phyloP scores from a whole-genome alignment of 2,797 vertebrate species.

The Myiotriccus ornatus region DNA sequence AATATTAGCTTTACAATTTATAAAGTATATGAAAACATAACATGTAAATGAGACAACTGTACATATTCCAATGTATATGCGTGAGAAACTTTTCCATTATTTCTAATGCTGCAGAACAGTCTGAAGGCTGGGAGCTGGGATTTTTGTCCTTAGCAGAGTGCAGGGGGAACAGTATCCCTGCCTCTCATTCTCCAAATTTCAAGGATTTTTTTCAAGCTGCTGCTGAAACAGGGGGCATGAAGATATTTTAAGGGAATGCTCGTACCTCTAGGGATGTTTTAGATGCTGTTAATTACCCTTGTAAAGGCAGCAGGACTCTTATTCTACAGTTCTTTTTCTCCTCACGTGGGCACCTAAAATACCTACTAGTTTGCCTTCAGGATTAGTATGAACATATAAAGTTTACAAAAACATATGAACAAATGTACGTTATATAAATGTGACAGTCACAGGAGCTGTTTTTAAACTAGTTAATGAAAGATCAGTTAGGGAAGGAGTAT shows the following conservation, averaged over 20 bases:
- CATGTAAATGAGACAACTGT: background rate
- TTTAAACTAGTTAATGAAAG: background rate
- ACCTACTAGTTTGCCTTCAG: background rate
- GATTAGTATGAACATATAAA: background rate
- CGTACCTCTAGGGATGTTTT: background rate
- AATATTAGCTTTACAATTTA: background rate
- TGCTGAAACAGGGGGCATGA: background rate
- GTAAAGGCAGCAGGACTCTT: background rate
- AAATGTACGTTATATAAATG: background rate
- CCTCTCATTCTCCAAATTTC: background rate
- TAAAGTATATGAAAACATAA: background rate
- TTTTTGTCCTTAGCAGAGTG: background rate
- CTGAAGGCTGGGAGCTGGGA: background rate
- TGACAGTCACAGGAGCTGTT: background rate
- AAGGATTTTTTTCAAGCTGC: background rate
- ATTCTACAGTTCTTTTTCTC: background rate
- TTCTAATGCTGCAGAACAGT: background rate
- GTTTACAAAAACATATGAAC: background rate
- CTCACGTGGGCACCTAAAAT: background rate
- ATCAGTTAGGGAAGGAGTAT: background rate
- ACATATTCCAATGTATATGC: background rate
- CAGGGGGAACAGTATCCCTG: background rate
- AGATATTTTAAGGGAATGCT: background rate
- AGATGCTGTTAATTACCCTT: background rate
- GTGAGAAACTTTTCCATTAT: background rate